Conservation (phyloP, 23 tunicate genomes). For the Pegea sp. region DNA sequence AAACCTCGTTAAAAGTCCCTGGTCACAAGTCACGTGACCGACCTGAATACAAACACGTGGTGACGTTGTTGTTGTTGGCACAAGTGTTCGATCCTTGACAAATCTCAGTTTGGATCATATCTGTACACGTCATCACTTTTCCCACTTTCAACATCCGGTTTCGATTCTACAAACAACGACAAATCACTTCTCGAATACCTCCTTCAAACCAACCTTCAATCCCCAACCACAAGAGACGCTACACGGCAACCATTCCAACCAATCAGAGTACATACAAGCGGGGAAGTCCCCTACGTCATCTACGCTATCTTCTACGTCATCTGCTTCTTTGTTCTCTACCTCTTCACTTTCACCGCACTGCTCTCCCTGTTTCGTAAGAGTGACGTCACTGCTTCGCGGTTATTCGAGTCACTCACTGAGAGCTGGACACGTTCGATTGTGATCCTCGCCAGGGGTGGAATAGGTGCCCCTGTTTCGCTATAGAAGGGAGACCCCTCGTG, state of each 20-base stretch:
- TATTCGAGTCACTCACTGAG: constrained; percentile 11
- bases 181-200: too few relatives aligned
- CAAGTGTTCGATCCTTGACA: constrained; percentile 31
- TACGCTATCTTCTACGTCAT: background rate
- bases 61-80: constrained; percentile 12
- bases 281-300: background rate
- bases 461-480: constrained; percentile 22
- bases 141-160: constrained; percentile 12
- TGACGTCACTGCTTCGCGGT: too few relatives aligned
- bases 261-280: constrained; percentile 40
- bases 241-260: constrained; percentile 77
- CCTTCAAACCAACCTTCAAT: constrained; percentile 27
- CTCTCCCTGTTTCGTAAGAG: constrained; percentile 35
- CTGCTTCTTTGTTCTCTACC: background rate
- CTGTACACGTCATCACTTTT: constrained; percentile 8
- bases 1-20: background rate
- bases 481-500: constrained; percentile 66
- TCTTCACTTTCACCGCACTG: constrained; percentile 55
- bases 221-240: constrained; percentile 93
- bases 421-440: constrained; percentile 21
- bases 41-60: constrained; percentile 78
- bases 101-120: constrained; percentile 57
- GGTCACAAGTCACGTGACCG: too few relatives aligned
- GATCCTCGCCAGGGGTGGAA: constrained; percentile 59
- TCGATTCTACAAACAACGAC: constrained; percentile 16